Percentiles rank a stretch among this genome's conserved stretches.
Conservation (phyloP, 2,113 vertebrate genomes). For the Burhinus oedicnemus region DNA sequence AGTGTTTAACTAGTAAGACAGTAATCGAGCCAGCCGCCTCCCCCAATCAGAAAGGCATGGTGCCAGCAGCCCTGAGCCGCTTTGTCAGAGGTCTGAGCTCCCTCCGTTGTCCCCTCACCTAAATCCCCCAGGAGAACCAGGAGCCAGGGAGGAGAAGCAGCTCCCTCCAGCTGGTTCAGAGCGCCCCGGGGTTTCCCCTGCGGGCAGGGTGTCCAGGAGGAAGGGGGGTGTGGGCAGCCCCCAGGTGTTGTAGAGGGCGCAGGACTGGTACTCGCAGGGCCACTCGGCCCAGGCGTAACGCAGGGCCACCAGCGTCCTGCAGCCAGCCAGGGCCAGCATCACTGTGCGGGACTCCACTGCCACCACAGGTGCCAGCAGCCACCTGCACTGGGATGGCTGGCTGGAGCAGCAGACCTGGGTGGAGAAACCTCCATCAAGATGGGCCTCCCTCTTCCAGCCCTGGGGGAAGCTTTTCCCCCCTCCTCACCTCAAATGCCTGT, state of each 20-base stretch:
- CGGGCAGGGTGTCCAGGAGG: neutral
- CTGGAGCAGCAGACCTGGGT: conserved; percentile 81
- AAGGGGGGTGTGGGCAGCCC: conserved; percentile 87
- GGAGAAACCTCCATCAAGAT: neutral
- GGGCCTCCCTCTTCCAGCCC: neutral
- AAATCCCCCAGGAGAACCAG: neutral
- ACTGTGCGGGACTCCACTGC: conserved; percentile 27
- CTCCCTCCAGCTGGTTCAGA: neutral
- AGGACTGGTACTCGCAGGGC: conserved; percentile 88
- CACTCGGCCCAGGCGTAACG: conserved; percentile 90
- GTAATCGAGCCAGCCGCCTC: neutral
- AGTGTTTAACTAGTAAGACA: neutral
- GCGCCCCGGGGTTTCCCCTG: rapidly evolving
- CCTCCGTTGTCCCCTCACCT: neutral
- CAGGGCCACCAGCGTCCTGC: conserved; percentile 60
- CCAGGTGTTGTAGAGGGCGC: conserved; percentile 80
- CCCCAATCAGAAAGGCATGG: neutral
- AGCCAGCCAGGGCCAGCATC: conserved; percentile 56
- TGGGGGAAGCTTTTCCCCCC: neutral
- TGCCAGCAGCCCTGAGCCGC: neutral
- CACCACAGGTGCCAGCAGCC: conserved; percentile 73
- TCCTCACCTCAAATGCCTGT: conserved; percentile 82
- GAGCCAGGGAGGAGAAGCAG: neutral
- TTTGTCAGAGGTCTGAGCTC: neutral
- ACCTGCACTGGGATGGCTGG: conserved; percentile 17